These are phyloP conservation scores for Spinibarbus caldwelli DNA, from an alignment of 2,797 vertebrate genomes.

Conservation along the genomic window DNA sequence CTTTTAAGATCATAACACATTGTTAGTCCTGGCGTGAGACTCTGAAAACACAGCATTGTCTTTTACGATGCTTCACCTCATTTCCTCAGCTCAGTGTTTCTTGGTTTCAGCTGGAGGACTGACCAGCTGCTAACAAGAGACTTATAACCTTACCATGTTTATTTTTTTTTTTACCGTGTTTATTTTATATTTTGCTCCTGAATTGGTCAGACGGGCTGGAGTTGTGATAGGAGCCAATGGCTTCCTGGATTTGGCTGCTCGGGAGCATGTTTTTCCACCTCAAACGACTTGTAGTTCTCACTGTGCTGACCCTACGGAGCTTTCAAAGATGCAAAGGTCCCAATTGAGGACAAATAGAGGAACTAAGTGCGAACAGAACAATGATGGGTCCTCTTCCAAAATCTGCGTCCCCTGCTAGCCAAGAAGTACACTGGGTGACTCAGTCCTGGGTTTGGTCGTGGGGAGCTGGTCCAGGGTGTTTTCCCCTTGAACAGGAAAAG, in stretches of 20 bases:
- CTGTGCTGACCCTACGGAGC: slow-evolving; percentile 44
- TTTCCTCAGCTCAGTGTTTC: slow-evolving; percentile 52
- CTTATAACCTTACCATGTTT: slow-evolving; percentile 59
- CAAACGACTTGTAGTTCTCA: slow-evolving; percentile 1
- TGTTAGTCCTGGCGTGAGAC: slow-evolving; percentile 59
- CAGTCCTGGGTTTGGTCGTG: slow-evolving; percentile 39
- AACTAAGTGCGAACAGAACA: slow-evolving; percentile 34
- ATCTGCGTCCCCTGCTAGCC: slow-evolving; percentile 33
- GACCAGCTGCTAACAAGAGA: slow-evolving; percentile 55
- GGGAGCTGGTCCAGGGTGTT: slow-evolving; percentile 10
- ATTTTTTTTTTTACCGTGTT: slow-evolving; percentile 57
- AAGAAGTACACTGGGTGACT: slow-evolving; percentile 53
- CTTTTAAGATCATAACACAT: slow-evolving; percentile 41
- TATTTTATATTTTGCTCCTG: slow-evolving; percentile 59
- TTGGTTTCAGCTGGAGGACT: slow-evolving; percentile 30
- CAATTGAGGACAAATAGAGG: slow-evolving; percentile 28
- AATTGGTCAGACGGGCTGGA: slow-evolving; percentile 32
- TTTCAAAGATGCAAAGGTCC: slow-evolving; percentile 5
- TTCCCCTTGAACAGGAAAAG: slow-evolving; percentile 27
- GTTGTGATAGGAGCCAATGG: slow-evolving; percentile 9
- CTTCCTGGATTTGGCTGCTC: slow-evolving; percentile 39
- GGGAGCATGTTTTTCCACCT: slow-evolving; percentile 38
- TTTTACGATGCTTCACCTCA: slow-evolving; percentile 58
- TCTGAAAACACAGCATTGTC: slow-evolving; percentile 33
- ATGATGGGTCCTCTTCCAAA: slow-evolving; percentile 49